Percentiles rank a stretch among this genome's conserved stretches.
These are phyloP conservation scores for Poecilia gillii DNA, from an alignment of 2,797 vertebrate species.

Conservation along the genomic window DNA sequence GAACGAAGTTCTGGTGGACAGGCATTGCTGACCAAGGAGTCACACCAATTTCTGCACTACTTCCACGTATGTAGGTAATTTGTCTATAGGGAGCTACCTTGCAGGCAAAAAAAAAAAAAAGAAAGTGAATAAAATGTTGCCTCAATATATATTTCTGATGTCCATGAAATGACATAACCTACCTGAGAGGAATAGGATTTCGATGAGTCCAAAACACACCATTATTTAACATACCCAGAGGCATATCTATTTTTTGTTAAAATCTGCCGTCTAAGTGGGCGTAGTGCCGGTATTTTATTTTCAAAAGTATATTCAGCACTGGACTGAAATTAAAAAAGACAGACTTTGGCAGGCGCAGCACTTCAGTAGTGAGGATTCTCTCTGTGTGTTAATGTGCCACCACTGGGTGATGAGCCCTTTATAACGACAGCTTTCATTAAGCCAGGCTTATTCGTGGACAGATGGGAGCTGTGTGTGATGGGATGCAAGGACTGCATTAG, in stretches of 20 bases:
- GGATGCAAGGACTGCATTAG: slow-evolving; percentile 68
- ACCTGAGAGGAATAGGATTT: background rate
- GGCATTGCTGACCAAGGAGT: background rate
- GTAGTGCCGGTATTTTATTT: background rate
- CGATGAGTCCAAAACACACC: background rate
- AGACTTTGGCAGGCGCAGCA: slow-evolving; percentile 14
- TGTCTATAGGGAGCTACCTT: background rate
- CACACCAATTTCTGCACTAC: background rate
- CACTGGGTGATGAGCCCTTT: slow-evolving; percentile 56
- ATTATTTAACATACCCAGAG: background rate
- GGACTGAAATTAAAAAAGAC: slow-evolving; percentile 17
- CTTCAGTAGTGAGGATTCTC: slow-evolving; percentile 14
- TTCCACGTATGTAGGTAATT: background rate
- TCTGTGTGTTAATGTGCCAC: slow-evolving; percentile 38
- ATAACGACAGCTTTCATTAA: slow-evolving; percentile 68
- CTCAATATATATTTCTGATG: background rate
- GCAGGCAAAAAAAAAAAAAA: background rate
- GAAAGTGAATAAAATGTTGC: no score
- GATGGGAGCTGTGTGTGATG: slow-evolving; percentile 67
- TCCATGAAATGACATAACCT: background rate
- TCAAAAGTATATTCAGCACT: slow-evolving; percentile 11
- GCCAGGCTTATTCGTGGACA: slow-evolving; percentile 53
- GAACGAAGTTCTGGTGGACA: background rate
- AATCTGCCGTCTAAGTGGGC: background rate
- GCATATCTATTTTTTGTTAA: background rate